Evolutionary conservation across 1,140 invertebrate genomes (phyloP), one percentile per base, ranked within the genome.

Genomic region (Drosophila mojavensis): DNA sequence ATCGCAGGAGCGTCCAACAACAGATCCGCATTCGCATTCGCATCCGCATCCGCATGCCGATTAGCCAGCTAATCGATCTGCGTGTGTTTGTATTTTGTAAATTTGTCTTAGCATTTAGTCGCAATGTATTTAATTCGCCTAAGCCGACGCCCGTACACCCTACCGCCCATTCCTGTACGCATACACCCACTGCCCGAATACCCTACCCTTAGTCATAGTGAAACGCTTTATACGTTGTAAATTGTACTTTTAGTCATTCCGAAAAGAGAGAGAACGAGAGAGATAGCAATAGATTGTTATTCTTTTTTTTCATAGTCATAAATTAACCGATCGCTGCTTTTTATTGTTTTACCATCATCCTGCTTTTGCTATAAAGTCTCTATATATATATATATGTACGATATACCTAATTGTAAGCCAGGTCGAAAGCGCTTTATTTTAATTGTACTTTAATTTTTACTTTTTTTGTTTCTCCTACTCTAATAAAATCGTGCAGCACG

Each of bases 181-280:
- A 43, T 41, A 26, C 33, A 33, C 26, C 26, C 60, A 61, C 5
- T 43, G 67, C 66, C 33, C 39, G 17, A 15, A n/a, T 4, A 4
- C 10, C 39, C 60, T 7, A 4, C 20, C 36, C 63, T 60, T 86
- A 86, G 82, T 76, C 39, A 36, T 79, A 86, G 76, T 77, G 65
- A 72, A 86, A 86, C 83, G 82, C 82, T 86, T 86, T 86, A 86
- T 86, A 86, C 66, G 71, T 86, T 88, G 79, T 86, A 86, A 86
- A 88, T 86, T 82, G 50, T 88, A 86, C 47, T 88, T 13, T 88
- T 86, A 86, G 83, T 86, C 79, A 86, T 69, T 53, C 56, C 60
- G 62, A 61, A 54, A 68, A 33, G 61, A 60, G 63, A 59, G 15
- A 15, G 41, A 43, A 10, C 43, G 15, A 17, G 15, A 45, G n/a